A percentile compares a stretch with the other conserved stretches of the same genome.
Conservation (phyloP, 1,140 invertebrate genomes). For the Drosophila rhopaloa region DNA sequence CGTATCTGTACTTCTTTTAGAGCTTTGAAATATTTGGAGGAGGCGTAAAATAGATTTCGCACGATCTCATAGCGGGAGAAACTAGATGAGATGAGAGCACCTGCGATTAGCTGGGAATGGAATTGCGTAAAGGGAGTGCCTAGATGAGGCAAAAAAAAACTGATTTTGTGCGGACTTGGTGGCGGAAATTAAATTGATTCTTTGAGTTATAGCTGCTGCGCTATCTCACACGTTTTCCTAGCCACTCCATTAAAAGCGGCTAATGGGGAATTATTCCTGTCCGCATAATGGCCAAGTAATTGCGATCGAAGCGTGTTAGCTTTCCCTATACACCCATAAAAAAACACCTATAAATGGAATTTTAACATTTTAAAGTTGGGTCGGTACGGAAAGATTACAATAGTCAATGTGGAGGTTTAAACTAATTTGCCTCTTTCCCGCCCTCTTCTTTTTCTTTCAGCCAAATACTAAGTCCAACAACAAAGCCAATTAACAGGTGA, state of each 20-base stretch:
- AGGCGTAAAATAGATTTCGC: conserved; percentile 46
- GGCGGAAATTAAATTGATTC: conserved; percentile 19
- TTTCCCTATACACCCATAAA: conserved; percentile 28
- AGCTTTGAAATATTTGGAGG: neutral
- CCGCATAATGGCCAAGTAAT: conserved; percentile 43
- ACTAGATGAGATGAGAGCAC: conserved; percentile 34
- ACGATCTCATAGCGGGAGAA: conserved; percentile 8
- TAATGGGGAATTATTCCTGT: conserved; percentile 65
- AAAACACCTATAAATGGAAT: conserved; percentile 18
- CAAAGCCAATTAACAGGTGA: conserved; percentile 34
- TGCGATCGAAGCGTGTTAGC: conserved; percentile 41
- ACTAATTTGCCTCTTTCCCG: conserved; percentile 14
- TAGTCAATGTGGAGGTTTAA: conserved; percentile 24
- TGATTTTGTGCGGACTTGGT: conserved; percentile 15
- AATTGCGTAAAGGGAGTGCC: neutral
- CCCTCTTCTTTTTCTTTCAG: conserved; percentile 21
- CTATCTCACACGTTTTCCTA: conserved; percentile 53
- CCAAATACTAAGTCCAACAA: conserved; percentile 17
- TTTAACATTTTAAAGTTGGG: conserved; percentile 1
- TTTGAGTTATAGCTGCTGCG: conserved; percentile 2
- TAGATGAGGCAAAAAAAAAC: conserved; percentile 22
- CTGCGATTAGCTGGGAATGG: conserved; percentile 47
- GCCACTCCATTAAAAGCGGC: conserved; percentile 43
- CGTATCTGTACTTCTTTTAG: neutral
- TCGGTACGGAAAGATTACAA: conserved; percentile 20